phyloP scores from a whole-genome alignment of 1,140 invertebrate genomes.

The Zaprionus capensis region DNA sequence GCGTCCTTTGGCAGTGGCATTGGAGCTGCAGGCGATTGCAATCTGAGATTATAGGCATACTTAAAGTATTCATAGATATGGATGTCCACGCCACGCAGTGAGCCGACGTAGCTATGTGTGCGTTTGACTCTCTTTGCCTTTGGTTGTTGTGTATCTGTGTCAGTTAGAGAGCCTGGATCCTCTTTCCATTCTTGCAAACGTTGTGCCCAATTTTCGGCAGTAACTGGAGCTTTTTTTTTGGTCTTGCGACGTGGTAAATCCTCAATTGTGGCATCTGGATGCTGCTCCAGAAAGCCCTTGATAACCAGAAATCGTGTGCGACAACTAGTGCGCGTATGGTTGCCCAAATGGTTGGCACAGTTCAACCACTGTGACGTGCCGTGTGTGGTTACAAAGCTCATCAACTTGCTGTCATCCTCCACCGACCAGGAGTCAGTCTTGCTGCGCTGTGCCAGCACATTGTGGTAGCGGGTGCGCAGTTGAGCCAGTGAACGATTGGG shows the following conservation, averaged over 20 bases:
- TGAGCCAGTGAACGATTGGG: conserved; percentile 86
- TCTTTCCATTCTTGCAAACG: conserved; percentile 57
- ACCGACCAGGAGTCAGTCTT: conserved; percentile 84
- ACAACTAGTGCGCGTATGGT: conserved; percentile 85
- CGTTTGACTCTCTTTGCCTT: conserved; percentile 10
- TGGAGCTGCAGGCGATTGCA: conserved; percentile 11
- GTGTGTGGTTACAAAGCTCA: conserved; percentile 79
- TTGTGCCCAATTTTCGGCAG: conserved; percentile 70
- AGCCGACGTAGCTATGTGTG: background rate
- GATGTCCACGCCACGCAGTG: conserved; percentile 33
- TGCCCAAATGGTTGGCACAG: conserved; percentile 82
- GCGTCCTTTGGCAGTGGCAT: conserved; percentile 35
- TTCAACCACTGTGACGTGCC: conserved; percentile 84
- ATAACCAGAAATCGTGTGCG: conserved; percentile 85
- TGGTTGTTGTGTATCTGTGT: background rate
- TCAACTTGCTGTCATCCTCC: conserved; percentile 84
- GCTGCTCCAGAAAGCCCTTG: conserved; percentile 73
- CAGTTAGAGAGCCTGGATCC: conserved; percentile 40
- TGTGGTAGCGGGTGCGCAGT: conserved; percentile 85
- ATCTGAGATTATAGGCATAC: conserved; percentile 65
- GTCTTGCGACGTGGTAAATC: conserved; percentile 70
- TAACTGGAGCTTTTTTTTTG: conserved; percentile 41
- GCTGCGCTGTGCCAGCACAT: conserved; percentile 78
- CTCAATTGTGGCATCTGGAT: conserved; percentile 70
- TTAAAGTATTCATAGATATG: conserved; percentile 66